Evolutionary conservation across 2,113 vertebrate genomes (phyloP), one percentile per base, ranked within the genome.

Genomic region (Thamnophis sirtalis): DNA sequence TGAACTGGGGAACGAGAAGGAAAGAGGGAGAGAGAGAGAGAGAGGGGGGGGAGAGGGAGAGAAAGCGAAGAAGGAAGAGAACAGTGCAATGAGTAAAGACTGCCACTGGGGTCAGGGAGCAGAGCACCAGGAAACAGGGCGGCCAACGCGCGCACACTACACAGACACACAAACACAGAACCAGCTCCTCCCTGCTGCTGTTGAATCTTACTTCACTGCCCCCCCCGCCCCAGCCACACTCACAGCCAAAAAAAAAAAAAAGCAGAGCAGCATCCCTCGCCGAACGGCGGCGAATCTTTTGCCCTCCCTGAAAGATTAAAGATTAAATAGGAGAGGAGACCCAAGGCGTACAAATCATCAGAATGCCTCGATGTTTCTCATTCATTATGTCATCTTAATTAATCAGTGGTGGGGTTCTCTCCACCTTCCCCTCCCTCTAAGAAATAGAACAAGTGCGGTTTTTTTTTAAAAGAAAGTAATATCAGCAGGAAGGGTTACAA

Each of bases 101-200:
- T 97, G 98, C 98, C 98, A 98, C 98, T 98, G 98, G 98, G 98
- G 98, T 98, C 98, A 98, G 98, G 98, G 98, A 98, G 98, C 98
- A 98, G 95, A 97, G 98, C 98, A 98, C 98, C 98, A 96, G 97
- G 97, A 98, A 97, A 96, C 97, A 92, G 96, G 96, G 96, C 96
- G 94, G 96, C 96, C 92, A 88, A 95, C 95, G 96, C 96, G 96
- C 84, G 48, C 92, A 93, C 94, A 93, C 89, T 93, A 91, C 88
- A 55, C 92, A 91, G 95, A 93, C 92, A 92, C 93, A 94, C 93
- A 93, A 60, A 93, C 93, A 91, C 90, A 91, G 93, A 93, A 93
- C 91, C 89, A 89, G 96, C 97, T 95, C 95, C 96, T 96, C 95
- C 96, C 84, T 91, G 96, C 96, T 89, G 96, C 94, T 94, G 87